Evolutionary conservation across 2,888 invertebrate genomes (phyloP).

Genomic region (Pristionchus maxplancki): DNA sequence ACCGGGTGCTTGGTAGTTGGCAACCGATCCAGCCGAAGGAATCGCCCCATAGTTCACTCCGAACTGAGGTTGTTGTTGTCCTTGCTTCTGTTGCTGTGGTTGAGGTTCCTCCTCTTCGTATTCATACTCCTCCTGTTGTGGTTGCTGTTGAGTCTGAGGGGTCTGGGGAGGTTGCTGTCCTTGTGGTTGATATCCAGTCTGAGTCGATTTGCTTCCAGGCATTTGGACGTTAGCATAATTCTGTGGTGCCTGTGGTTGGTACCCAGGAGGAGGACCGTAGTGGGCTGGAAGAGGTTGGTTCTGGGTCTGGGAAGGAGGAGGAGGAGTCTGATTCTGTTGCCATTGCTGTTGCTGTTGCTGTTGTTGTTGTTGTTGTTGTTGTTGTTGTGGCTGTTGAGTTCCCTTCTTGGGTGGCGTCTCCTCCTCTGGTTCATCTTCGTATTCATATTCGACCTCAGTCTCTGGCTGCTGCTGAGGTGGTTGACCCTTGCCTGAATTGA

Average conservation of each 20-base stretch:
- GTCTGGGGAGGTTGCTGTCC: neutral
- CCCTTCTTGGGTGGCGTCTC: slow-evolving; percentile 20
- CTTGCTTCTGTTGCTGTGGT: neutral
- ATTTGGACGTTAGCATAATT: slow-evolving; percentile 36
- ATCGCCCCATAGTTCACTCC: neutral
- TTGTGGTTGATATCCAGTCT: neutral
- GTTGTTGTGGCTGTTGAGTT: neutral
- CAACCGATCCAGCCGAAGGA: neutral
- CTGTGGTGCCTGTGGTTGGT: slow-evolving; percentile 44
- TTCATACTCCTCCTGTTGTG: slow-evolving; percentile 4
- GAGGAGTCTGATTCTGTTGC: neutral
- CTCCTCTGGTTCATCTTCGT: slow-evolving; percentile 34
- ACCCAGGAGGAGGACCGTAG: slow-evolving; percentile 51
- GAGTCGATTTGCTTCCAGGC: neutral
- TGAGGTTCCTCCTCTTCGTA: slow-evolving; percentile 16
- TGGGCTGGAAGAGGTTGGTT: neutral
- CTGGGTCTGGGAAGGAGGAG: neutral
- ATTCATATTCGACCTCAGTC: slow-evolving; percentile 36
- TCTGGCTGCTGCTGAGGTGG: slow-evolving; percentile 39
- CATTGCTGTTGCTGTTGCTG: neutral
- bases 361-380: neutral
- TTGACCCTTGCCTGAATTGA: slow-evolving; percentile 30
- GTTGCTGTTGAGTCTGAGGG: neutral
- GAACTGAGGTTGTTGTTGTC: neutral
- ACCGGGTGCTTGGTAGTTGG: slow-evolving; percentile 46